Conservation (phyloP, 2,888 invertebrate genomes). For the Synanthedon myopaeformis region DNA sequence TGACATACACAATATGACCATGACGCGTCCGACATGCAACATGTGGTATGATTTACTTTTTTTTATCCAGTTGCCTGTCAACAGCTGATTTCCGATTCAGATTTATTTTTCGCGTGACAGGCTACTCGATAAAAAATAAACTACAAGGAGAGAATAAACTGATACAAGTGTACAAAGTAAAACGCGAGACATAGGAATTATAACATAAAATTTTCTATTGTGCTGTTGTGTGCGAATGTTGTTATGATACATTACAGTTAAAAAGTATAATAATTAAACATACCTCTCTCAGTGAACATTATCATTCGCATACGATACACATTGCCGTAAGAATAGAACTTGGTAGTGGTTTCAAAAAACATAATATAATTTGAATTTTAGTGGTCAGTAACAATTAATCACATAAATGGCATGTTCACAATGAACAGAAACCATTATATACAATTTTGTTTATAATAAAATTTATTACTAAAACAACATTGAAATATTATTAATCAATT, state of each 20-base stretch:
- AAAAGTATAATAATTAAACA: constrained; percentile 4
- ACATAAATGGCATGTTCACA: constrained; percentile 10
- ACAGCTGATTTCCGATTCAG: neutral
- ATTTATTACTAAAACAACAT: neutral
- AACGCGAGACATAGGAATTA: neutral
- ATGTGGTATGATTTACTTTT: neutral
- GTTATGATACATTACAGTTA: constrained; percentile 1
- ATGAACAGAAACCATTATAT: constrained; percentile 1
- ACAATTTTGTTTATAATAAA: neutral
- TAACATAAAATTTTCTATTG: neutral
- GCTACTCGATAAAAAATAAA: neutral
- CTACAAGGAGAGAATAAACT: neutral
- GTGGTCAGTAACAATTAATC: constrained; percentile 13
- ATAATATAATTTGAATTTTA: constrained; percentile 3
- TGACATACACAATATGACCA: constrained; percentile 18
- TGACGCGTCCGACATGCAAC: constrained; percentile 28
- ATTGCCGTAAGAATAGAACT: constrained; percentile 1
- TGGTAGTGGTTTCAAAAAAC: constrained; percentile 12
- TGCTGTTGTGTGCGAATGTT: neutral
- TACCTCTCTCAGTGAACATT: constrained; percentile 6
- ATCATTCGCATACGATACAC: constrained; percentile 3
- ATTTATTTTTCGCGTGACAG: neutral
- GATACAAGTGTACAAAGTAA: neutral
- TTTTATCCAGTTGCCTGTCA: neutral
- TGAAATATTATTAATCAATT: neutral